phyloP scores from a whole-genome alignment of 92 coral and sea anemone species.

The Anthopleura xanthogrammica region DNA sequence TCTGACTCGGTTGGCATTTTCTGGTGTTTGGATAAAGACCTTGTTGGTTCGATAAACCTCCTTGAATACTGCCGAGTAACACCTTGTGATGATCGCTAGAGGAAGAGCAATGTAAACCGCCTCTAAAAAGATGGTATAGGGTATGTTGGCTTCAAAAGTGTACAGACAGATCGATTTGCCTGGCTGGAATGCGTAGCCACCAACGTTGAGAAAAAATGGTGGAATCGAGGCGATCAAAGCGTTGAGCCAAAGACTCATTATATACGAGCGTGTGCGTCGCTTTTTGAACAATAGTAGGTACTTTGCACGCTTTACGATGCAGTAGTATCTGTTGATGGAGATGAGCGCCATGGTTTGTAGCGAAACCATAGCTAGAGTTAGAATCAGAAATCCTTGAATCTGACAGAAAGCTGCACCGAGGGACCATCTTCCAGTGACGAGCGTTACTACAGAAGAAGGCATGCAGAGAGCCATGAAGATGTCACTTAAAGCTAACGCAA shows the following conservation, averaged over 20 bases:
- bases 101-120: constrained; percentile 45
- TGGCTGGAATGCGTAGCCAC: constrained; percentile 67
- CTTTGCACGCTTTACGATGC: constrained; percentile 47
- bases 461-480: constrained; percentile 59
- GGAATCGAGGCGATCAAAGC: constrained; percentile 58
- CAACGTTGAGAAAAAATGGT: constrained; percentile 44
- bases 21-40: constrained; percentile 32
- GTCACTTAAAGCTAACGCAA: constrained; percentile 68
- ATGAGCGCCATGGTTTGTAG: constrained; percentile 66
- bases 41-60: constrained; percentile 52
- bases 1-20: constrained; percentile 39
- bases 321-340: constrained; percentile 62
- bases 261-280: constrained; percentile 28
- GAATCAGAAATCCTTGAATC: constrained; percentile 56
- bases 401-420: constrained; percentile 45
- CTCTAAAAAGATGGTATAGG: constrained; percentile 54
- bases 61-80: constrained; percentile 54
- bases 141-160: constrained; percentile 64
- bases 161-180: constrained; percentile 73
- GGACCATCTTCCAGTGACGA: constrained; percentile 45
- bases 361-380: constrained; percentile 56
- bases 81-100: constrained; percentile 37
- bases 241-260: constrained; percentile 39
- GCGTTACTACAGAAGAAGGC: constrained; percentile 56
- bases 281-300: constrained; percentile 38